A percentile compares a stretch with the other conserved stretches of the same genome.
Conservation (phyloP, 2,113 vertebrate genomes). For the Misgurnus mizolepis region DNA sequence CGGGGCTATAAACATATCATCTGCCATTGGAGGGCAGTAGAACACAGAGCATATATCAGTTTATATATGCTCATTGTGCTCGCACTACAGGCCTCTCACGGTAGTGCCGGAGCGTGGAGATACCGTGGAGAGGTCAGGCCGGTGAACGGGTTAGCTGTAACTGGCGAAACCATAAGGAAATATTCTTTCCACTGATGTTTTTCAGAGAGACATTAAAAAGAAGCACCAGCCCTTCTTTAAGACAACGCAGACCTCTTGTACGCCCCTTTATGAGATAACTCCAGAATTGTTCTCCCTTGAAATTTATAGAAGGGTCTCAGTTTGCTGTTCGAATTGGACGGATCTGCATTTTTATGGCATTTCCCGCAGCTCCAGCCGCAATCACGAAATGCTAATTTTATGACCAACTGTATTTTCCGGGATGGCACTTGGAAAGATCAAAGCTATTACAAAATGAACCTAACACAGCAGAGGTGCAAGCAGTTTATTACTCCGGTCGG, state of each 20-base stretch:
- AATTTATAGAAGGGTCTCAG: conserved; percentile 44
- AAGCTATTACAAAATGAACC: conserved; percentile 52
- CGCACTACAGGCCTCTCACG: neutral
- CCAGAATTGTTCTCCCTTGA: conserved; percentile 29
- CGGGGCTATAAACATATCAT: conserved; percentile 39
- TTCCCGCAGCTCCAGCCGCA: conserved; percentile 54
- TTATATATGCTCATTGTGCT: neutral
- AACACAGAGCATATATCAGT: conserved; percentile 91
- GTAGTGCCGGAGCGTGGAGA: neutral
- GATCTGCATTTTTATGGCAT: conserved; percentile 56
- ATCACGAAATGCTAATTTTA: conserved; percentile 58
- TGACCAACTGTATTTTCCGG: conserved; percentile 54
- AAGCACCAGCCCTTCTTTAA: neutral
- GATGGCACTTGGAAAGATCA: conserved; percentile 59
- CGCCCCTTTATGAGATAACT: conserved; percentile 42
- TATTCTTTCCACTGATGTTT: neutral
- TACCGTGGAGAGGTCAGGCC: conserved; percentile 5
- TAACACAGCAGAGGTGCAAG: conserved; percentile 50
- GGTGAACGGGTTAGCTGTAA: neutral
- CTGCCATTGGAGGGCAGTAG: conserved; percentile 98
- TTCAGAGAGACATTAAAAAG: too few species aligned
- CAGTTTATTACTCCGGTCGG: conserved; percentile 53
- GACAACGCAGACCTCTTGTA: conserved; percentile 30
- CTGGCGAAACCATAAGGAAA: neutral
- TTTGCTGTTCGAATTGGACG: conserved; percentile 42